phyloP scores from a whole-genome alignment of 2,888 invertebrate species.

The Pseudococcus jackbeardsleyi region DNA sequence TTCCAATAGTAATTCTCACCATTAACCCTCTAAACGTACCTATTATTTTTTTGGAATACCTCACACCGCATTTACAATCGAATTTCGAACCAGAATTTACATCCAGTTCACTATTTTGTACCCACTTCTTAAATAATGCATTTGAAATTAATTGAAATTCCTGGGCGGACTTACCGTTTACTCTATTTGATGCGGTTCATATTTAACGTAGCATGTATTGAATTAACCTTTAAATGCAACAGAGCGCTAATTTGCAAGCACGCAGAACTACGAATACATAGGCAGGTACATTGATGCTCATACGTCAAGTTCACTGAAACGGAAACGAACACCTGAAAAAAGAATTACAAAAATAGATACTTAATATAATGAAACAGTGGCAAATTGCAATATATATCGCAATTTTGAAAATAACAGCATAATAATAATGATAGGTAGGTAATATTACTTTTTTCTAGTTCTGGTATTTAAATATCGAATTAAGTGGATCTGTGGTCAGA shows the following conservation, averaged over 20 bases:
- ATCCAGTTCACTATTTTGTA: background rate
- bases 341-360: too few relatives aligned
- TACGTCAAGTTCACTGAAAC: background rate
- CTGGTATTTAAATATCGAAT: background rate
- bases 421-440: background rate
- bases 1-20: too few relatives aligned
- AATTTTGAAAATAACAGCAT: background rate
- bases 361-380: constrained; percentile 9
- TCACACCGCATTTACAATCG: too few relatives aligned
- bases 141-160: constrained; percentile 7
- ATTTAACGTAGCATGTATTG: constrained; percentile 23
- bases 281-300: background rate
- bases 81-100: background rate
- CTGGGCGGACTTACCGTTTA: background rate
- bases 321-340: constrained; percentile 16
- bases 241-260: constrained; percentile 31
- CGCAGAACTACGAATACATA: background rate
- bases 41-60: too few relatives aligned
- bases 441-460: background rate
- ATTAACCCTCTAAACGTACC: too few relatives aligned
- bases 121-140: background rate
- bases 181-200: constrained; percentile 44
- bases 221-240: constrained; percentile 49
- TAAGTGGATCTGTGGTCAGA: background rate
- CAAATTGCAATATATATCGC: background rate